Percentiles rank a stretch among this genome's conserved stretches.
Conservation (phyloP, 2,888 invertebrate species). For the Cryptus viduatorius region DNA sequence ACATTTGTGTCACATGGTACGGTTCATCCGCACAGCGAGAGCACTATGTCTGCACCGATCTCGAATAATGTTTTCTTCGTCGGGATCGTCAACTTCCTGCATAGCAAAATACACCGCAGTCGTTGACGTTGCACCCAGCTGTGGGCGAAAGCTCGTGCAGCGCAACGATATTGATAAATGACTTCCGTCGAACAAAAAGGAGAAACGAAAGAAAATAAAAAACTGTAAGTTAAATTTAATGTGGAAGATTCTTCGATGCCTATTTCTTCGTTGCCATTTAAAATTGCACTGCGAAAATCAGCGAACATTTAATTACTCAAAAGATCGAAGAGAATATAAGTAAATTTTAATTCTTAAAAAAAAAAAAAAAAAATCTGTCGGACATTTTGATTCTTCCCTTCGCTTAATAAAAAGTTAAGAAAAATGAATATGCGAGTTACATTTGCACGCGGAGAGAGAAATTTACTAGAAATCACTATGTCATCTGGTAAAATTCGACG, state of each 20-base stretch:
- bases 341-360: too few species aligned
- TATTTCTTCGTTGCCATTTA: neutral
- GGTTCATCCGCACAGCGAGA: constrained; percentile 23
- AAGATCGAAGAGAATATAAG: neutral
- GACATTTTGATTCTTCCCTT: neutral
- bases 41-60: constrained; percentile 30
- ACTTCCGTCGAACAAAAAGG: constrained; percentile 49
- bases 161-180: constrained; percentile 62
- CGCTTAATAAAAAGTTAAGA: neutral
- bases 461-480: too few species aligned
- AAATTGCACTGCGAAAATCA: neutral
- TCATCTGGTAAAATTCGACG: too few species aligned
- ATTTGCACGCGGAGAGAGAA: too few species aligned
- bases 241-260: neutral
- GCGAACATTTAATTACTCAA: neutral
- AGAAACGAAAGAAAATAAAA: neutral
- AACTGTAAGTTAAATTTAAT: constrained; percentile 3
- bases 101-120: constrained; percentile 34
- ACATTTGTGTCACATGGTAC: constrained; percentile 64
- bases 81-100: constrained; percentile 62
- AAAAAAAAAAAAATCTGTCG: too few species aligned
- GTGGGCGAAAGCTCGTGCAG: constrained; percentile 54
- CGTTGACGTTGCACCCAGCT: constrained; percentile 61
- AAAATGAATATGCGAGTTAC: too few species aligned
- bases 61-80: constrained; percentile 30